Evolutionary conservation across 2,797 vertebrate genomes (phyloP).

Genomic region (Lateolabrax maculatus): DNA sequence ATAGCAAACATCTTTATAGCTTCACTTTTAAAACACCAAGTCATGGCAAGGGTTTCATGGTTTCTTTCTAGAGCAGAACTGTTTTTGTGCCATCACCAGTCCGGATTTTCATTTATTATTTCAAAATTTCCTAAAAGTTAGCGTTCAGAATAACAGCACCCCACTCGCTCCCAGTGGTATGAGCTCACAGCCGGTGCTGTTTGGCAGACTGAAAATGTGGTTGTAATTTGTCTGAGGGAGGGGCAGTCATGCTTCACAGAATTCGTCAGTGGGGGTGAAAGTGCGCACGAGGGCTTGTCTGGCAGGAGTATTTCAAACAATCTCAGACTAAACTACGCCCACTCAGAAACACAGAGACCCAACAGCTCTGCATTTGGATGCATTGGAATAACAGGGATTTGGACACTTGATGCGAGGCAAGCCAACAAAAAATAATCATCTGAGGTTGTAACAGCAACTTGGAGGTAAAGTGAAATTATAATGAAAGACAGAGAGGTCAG

Average conservation of each 20-base stretch:
- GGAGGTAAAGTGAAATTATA: slow-evolving; percentile 42
- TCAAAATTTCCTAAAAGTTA: slow-evolving; percentile 64
- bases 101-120: slow-evolving; percentile 67
- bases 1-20: background rate
- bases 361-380: slow-evolving; percentile 56
- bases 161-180: slow-evolving; percentile 31
- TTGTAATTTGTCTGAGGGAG: slow-evolving; percentile 73
- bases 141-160: slow-evolving; percentile 56
- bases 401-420: slow-evolving; percentile 41
- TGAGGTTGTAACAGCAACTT: slow-evolving; percentile 46
- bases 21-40: slow-evolving; percentile 17
- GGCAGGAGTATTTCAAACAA: slow-evolving; percentile 68
- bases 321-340: slow-evolving; percentile 80
- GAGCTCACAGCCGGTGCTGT: slow-evolving; percentile 52
- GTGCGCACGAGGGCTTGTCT: slow-evolving; percentile 50
- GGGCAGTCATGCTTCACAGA: slow-evolving; percentile 50
- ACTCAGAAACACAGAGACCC: slow-evolving; percentile 60
- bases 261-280: slow-evolving; percentile 72
- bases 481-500: slow-evolving; percentile 46
- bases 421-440: slow-evolving; percentile 68
- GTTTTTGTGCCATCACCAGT: slow-evolving; percentile 34
- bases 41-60: slow-evolving; percentile 10
- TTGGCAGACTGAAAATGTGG: slow-evolving; percentile 68
- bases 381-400: slow-evolving; percentile 59
- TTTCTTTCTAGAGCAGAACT: slow-evolving; percentile 35